Evolutionary conservation across 2,888 invertebrate species (phyloP).

Genomic region (Diachrysia chrysitis): DNA sequence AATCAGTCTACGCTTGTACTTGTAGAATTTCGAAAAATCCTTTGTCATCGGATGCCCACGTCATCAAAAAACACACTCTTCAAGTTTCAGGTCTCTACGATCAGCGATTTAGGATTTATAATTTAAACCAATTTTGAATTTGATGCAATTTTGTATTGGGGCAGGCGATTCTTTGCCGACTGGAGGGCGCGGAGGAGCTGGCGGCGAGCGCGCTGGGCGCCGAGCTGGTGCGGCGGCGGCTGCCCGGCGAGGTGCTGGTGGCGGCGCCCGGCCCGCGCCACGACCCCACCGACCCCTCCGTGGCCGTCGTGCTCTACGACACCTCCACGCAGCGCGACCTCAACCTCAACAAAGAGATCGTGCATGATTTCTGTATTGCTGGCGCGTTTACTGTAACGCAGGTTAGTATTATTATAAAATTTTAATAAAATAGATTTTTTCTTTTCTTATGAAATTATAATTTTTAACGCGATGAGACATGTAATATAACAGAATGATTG

Average conservation of each 20-base stretch:
- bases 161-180: conserved; percentile 91
- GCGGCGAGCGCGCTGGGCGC: conserved; percentile 75
- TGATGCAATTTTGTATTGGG: no score
- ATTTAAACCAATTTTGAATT: no score
- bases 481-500: no score
- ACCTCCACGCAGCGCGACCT: conserved; percentile 91
- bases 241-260: conserved; percentile 89
- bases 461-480: no score
- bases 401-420: conserved; percentile 61
- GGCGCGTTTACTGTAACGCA: conserved; percentile 77
- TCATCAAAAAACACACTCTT: no score
- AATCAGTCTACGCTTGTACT: no score
- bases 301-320: conserved; percentile 90
- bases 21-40: no score
- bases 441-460: neutral
- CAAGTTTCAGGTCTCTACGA: no score
- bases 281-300: conserved; percentile 83
- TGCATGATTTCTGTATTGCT: conserved; percentile 85
- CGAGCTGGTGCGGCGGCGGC: conserved; percentile 73
- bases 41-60: no score
- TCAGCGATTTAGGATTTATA: no score
- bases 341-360: conserved; percentile 90
- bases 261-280: conserved; percentile 85
- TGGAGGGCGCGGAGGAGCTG: conserved; percentile 92
- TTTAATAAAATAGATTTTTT: no score